Evolutionary conservation across 2,888 invertebrate species (phyloP).

Genomic region (Petrolisthes manimaculis): DNA sequence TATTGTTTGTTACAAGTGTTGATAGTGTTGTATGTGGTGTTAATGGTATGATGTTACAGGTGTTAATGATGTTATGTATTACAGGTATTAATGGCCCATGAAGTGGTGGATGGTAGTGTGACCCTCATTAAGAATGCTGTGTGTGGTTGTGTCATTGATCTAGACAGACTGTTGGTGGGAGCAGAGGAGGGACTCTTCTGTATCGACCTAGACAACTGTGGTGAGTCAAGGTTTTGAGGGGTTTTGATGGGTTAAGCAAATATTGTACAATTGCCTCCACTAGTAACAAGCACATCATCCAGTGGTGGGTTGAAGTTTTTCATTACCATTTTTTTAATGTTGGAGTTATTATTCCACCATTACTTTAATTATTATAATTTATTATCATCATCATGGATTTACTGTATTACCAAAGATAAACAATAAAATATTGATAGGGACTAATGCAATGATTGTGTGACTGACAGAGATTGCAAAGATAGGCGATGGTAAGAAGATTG

Average conservation of each 20-base stretch:
- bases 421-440: too few species aligned
- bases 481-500: conserved; percentile 83
- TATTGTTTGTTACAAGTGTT: neutral
- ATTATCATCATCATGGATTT: too few species aligned
- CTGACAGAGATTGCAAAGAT: conserved; percentile 80
- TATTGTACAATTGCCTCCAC: neutral
- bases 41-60: neutral
- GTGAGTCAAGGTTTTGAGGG: conserved; percentile 71
- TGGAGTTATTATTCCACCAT: too few species aligned
- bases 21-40: too few species aligned
- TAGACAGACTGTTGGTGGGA: conserved; percentile 86
- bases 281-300: too few species aligned
- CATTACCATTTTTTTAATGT: too few species aligned
- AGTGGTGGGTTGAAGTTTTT: neutral
- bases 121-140: conserved; percentile 84
- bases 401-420: too few species aligned
- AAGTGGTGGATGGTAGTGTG: conserved; percentile 86
- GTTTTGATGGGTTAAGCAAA: neutral
- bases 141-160: conserved; percentile 90
- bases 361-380: too few species aligned
- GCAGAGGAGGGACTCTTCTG: conserved; percentile 94
- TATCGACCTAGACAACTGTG: conserved; percentile 89
- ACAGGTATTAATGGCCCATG: conserved; percentile 84
- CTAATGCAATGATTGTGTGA: too few species aligned
- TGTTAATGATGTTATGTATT: too few species aligned